Evolutionary conservation across 2,888 invertebrate species (phyloP), one percentile per base, ranked within the genome.

Genomic region (Drosophila borborema): DNA sequence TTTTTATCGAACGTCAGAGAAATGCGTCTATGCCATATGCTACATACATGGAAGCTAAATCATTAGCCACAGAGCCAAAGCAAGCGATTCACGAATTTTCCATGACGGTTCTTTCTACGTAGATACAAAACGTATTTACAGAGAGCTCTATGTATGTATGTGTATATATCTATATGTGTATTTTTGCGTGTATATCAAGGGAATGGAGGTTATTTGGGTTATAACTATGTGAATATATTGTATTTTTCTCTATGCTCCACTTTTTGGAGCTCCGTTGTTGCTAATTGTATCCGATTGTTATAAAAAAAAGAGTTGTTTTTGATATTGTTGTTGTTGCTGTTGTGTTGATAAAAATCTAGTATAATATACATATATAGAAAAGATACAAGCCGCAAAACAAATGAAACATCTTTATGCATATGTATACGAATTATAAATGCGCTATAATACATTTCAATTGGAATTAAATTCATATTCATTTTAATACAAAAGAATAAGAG

Each of bases 221-320:
- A 54, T 54, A 63, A 51, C 70, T 68, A 61, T 64, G 64, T 72
- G 63, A 72, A 79, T 67, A 79, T 63, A 60, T 70, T 68, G 51
- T 68, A 4, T 77, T 67, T 77, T 64, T 75, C 58, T 73, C 63
- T 68, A 59, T 87, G 86, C 66, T 75, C 77, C 48, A 80, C 41
- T 74, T 73, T 82, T 69, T 59, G 55, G 60, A 31, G 49, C 55
- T 64, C 69, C 69, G 73, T 61, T 83, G 73, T 82, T 75, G 82
- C 72, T 84, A 82, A 84, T 84, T 84, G 88, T 82, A 72, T 73
- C 74, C 66, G 70, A 72, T 80, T 82, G 73, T 76, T 74, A 73
- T 84, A 74, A 65, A 69, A 68, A 53, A 46, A 23, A 49, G 20
- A 46, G 14, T 20, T 18, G 69, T 75, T 64, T 63, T 43, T 60